Conservation (phyloP, 1,140 invertebrate species). For the Drosophila erecta region DNA sequence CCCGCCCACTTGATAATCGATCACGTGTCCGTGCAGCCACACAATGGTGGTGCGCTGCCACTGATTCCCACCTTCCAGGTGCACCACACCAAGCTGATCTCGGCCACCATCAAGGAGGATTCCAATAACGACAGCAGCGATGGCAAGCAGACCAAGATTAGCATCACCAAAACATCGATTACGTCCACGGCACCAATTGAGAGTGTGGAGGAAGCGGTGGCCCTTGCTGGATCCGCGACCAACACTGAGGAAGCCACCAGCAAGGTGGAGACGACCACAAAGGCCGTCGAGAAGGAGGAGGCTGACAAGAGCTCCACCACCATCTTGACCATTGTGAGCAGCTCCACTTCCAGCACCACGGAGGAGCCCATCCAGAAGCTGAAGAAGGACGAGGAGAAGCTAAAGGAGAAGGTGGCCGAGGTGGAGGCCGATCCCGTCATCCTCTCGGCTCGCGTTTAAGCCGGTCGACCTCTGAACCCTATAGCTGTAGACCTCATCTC, state of each 20-base stretch:
- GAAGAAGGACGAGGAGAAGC: constrained; percentile 75
- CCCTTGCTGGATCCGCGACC: background rate
- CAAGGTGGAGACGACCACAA: constrained; percentile 16
- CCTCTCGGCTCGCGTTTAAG: constrained; percentile 71
- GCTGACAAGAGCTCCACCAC: constrained; percentile 35
- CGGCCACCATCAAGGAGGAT: constrained; percentile 70
- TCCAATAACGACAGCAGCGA: constrained; percentile 60
- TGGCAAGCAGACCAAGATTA: constrained; percentile 75
- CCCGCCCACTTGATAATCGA: constrained; percentile 76
- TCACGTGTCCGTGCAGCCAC: constrained; percentile 71
- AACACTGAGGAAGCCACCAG: constrained; percentile 25
- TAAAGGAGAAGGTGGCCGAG: constrained; percentile 82
- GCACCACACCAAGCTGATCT: constrained; percentile 70
- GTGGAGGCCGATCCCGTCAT: constrained; percentile 82
- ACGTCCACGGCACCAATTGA: constrained; percentile 68
- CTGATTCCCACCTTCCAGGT: constrained; percentile 77
- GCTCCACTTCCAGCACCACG: constrained; percentile 28
- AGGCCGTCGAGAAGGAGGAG: constrained; percentile 31
- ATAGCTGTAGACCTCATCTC: constrained; percentile 43
- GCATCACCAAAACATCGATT: constrained; percentile 74
- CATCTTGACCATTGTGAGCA: constrained; percentile 13
- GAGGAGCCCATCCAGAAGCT: constrained; percentile 62
- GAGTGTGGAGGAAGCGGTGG: constrained; percentile 47
- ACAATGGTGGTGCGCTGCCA: constrained; percentile 50
- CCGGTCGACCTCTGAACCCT: constrained; percentile 4